Base-by-base conservation (phyloP, 2,113 vertebrate species). In the Tupaia chinensis region DNA sequence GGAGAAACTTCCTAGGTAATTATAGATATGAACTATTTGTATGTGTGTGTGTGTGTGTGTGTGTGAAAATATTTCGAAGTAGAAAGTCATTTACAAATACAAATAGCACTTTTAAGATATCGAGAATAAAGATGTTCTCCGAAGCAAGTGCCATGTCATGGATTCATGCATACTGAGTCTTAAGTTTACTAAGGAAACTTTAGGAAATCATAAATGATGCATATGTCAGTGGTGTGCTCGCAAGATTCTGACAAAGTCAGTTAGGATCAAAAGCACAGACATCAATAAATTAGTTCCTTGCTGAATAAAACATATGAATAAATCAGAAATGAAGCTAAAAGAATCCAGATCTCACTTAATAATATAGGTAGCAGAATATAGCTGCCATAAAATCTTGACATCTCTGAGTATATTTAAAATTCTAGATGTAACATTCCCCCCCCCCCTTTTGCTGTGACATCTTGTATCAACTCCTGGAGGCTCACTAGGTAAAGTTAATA, bases 261-360 rank as follows among this genome's bases (percentile, higher is more conserved):
- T 98, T 96, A 97, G 86, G 93, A 87, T 97, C 97, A 98, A 95
- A 97, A 91, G 81, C 91, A 84, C 8, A 84, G 58, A 27, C 61
- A 98, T 98, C 96, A 98, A 98, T 98, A 98, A 98, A 96, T 97
- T 7, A 98, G 97, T 97, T 93, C 13, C 70, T 74, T 25, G 19
- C 65, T 98, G 97, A 98, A 98, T 97, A 98, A 98, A 98, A 96
- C 22, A 98, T 94, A 20, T 88, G 82, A 94, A 93, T 72, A 97
- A 97, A 97, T 95, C 17, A 72, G 83, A 97, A 90, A 89, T 85
- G 7, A 70, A 94, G 87, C 79, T 87, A 53, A 8, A 94, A 54
- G 23, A 6, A 86, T 93, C 63, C 79, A 60, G 61, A 95, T 78
- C 81, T n/a, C 53, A 13, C 32, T 96, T 93, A 97, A 85, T 96